phyloP scores from a whole-genome alignment of 1,140 invertebrate species.

The Ips typographus region DNA sequence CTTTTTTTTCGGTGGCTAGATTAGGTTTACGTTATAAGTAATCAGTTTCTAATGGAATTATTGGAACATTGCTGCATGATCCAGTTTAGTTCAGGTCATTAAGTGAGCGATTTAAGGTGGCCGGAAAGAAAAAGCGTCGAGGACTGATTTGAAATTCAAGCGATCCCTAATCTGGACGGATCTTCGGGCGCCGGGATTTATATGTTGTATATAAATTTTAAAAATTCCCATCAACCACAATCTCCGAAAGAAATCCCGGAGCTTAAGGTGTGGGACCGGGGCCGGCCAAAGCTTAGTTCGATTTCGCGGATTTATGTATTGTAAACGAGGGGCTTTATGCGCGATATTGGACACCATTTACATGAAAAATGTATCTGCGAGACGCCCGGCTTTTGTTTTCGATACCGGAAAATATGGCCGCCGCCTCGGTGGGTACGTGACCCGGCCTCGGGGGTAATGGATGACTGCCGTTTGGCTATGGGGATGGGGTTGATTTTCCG shows the following conservation, averaged over 20 bases:
- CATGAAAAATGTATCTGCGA: constrained; percentile 54
- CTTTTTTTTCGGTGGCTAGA: background rate
- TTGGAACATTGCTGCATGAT: too few species aligned
- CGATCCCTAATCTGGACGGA: constrained; percentile 4
- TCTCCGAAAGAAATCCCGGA: constrained; percentile 23
- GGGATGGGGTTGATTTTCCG: constrained; percentile 2
- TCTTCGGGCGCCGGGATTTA: background rate
- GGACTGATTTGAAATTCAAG: constrained; percentile 3
- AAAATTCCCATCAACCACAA: constrained; percentile 33
- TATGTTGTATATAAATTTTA: constrained; percentile 30
- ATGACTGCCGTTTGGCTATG: constrained; percentile 43
- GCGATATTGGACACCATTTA: constrained; percentile 56
- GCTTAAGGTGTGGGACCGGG: constrained; percentile 29
- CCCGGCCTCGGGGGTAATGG: constrained; percentile 50
- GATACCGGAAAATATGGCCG: constrained; percentile 54
- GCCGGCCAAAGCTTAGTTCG: constrained; percentile 43
- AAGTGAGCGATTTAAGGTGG: background rate
- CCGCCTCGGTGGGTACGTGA: constrained; percentile 38
- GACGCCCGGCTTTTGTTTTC: constrained; percentile 53
- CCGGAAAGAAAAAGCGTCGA: background rate
- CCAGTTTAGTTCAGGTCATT: background rate
- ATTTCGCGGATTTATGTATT: constrained; percentile 55
- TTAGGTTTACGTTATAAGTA: too few species aligned
- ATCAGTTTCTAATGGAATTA: too few species aligned
- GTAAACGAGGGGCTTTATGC: constrained; percentile 53